These are phyloP conservation scores for Plestiodon gilberti DNA, from an alignment of 2,113 vertebrate genomes.

Conservation along the genomic window DNA sequence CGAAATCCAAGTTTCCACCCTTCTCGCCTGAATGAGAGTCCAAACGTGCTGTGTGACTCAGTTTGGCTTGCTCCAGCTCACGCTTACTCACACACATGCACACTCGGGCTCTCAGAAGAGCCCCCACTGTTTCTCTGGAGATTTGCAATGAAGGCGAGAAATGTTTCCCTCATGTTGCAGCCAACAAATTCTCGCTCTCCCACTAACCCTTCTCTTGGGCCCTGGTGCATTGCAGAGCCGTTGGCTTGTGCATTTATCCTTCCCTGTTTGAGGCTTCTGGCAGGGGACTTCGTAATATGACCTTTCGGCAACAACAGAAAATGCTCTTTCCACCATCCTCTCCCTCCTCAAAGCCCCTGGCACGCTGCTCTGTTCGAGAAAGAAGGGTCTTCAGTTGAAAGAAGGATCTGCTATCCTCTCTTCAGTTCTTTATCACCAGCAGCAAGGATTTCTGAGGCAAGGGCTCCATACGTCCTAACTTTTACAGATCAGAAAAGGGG, in stretches of 20 bases:
- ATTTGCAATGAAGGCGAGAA: not conserved
- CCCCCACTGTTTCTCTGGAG: not conserved
- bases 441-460: not conserved
- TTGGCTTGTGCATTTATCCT: not conserved
- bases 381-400: not conserved
- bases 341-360: accelerated
- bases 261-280: not conserved
- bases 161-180: not conserved
- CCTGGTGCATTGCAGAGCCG: not conserved
- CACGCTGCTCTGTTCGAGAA: not conserved
- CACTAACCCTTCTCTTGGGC: not conserved
- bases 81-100: not conserved
- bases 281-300: not conserved
- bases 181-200: not conserved
- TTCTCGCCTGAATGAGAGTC: accelerated
- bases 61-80: accelerated
- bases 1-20: accelerated
- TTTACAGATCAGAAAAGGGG: not conserved
- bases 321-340: accelerated
- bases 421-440: not conserved
- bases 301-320: not conserved
- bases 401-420: no score
- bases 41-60: not conserved
- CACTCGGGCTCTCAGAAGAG: not conserved
- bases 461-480: not conserved